Evolutionary conservation across 2,113 vertebrate species (phyloP).

Genomic region (Vanacampus margaritifer): DNA sequence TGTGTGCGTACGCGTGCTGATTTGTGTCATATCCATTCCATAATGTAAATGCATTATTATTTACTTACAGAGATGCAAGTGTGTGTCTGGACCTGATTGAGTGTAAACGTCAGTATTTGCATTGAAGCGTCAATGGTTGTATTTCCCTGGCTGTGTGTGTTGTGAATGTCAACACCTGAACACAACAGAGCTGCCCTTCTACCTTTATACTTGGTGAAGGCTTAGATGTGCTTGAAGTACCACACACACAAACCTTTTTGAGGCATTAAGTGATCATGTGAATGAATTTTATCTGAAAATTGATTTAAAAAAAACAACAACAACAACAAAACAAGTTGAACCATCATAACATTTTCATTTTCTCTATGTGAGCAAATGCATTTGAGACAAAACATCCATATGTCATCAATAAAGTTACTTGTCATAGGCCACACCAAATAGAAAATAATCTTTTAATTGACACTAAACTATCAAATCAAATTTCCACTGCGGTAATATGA

Average conservation of each 20-base stretch:
- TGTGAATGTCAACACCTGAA: conserved; percentile 44
- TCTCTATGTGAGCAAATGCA: no score
- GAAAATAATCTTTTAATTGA: no score
- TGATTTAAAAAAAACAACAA: not conserved
- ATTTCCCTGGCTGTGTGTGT: conserved; percentile 23
- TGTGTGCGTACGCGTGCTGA: conserved; percentile 25
- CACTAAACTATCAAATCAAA: no score
- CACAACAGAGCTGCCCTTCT: conserved; percentile 55
- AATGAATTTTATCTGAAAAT: conserved; percentile 46
- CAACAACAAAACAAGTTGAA: no score
- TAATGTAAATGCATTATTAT: conserved; percentile 62
- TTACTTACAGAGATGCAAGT: conserved; percentile 35
- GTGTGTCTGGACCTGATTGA: conserved; percentile 23
- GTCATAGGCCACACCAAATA: no score
- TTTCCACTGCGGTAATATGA: no score
- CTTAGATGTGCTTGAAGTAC: conserved; percentile 55
- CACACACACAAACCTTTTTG: conserved; percentile 36
- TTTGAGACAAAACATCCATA: no score
- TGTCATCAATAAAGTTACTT: no score
- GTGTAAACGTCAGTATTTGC: conserved; percentile 31
- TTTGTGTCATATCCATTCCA: conserved; percentile 53
- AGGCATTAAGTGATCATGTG: conserved; percentile 28
- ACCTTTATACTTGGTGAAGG: conserved; percentile 50
- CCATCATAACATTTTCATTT: no score
- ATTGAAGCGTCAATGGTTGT: conserved; percentile 16